phyloP scores from a whole-genome alignment of 2,113 vertebrate genomes.

The Rhea pennata region DNA sequence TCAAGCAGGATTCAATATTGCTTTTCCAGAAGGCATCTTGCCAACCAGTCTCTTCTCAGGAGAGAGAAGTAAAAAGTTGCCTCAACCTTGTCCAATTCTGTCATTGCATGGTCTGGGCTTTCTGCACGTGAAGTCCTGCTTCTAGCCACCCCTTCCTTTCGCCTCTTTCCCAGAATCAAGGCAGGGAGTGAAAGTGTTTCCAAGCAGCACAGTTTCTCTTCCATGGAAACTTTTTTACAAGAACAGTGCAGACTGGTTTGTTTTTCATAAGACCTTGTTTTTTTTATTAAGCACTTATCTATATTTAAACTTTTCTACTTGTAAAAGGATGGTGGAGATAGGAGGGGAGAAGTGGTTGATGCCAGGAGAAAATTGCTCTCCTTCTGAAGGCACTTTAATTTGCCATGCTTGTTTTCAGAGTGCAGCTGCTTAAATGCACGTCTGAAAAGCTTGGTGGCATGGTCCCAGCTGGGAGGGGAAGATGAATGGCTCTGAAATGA shows the following conservation, averaged over 20 bases:
- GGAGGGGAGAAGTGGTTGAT: neutral
- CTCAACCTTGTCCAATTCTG: accelerated
- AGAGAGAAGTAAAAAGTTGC: neutral
- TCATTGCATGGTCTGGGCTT: neutral
- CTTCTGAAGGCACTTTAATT: no score
- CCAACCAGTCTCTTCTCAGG: neutral
- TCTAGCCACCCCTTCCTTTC: neutral
- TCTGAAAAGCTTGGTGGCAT: neutral
- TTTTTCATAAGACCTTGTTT: neutral
- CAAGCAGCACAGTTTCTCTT: neutral
- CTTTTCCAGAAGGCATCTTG: accelerated
- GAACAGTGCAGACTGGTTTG: accelerated
- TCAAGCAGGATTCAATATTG: neutral
- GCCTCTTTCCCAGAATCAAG: accelerated
- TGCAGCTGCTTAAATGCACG: neutral
- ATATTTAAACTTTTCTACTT: neutral
- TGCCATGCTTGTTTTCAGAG: neutral
- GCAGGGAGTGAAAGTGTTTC: neutral
- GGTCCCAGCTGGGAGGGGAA: neutral
- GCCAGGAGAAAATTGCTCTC: neutral
- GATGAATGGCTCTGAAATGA: neutral
- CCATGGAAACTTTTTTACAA: neutral
- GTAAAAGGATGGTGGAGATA: neutral
- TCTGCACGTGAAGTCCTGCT: neutral
- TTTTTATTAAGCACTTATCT: neutral